Conservation (phyloP, 23 tunicate species). For the Trididemnum clinides region DNA sequence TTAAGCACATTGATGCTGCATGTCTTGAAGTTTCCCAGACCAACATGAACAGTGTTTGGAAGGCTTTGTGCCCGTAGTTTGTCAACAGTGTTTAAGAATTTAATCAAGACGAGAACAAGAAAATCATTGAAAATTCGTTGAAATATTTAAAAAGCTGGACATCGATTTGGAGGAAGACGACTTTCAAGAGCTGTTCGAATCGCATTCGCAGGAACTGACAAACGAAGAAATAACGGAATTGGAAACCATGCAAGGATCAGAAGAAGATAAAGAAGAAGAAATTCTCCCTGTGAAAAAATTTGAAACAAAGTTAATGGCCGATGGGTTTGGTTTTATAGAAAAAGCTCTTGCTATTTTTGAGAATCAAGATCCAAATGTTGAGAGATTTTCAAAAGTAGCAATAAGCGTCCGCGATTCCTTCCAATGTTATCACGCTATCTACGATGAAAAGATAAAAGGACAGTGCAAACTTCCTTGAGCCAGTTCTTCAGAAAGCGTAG, state of each 20-base stretch:
- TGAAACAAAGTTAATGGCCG: constrained; percentile 48
- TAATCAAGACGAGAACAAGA: constrained; percentile 13
- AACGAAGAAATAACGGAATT: constrained; percentile 37
- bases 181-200: constrained; percentile 34
- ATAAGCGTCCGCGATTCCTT: constrained; percentile 28
- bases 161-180: constrained; percentile 33
- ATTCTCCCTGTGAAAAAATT: constrained; percentile 28
- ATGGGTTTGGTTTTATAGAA: constrained; percentile 23
- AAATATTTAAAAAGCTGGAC: constrained; percentile 40
- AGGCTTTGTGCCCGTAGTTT: constrained; percentile 45
- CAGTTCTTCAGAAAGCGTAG: constrained; percentile 8
- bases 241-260: constrained; percentile 41
- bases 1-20: constrained; percentile 42
- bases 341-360: constrained; percentile 42
- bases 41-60: constrained; percentile 24
- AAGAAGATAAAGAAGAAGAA: constrained; percentile 34
- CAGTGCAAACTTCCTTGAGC: not conserved
- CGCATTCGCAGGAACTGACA: constrained; percentile 29
- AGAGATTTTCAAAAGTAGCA: constrained; percentile 42
- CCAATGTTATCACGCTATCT: constrained; percentile 28
- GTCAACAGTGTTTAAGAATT: not conserved
- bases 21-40: constrained; percentile 43
- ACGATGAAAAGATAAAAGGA: constrained; percentile 27
- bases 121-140: constrained; percentile 34
- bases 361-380: constrained; percentile 26